Evolutionary conservation across 2,113 vertebrate genomes (phyloP), one percentile per base, ranked within the genome.

Genomic region (Catagonus wagneri): DNA sequence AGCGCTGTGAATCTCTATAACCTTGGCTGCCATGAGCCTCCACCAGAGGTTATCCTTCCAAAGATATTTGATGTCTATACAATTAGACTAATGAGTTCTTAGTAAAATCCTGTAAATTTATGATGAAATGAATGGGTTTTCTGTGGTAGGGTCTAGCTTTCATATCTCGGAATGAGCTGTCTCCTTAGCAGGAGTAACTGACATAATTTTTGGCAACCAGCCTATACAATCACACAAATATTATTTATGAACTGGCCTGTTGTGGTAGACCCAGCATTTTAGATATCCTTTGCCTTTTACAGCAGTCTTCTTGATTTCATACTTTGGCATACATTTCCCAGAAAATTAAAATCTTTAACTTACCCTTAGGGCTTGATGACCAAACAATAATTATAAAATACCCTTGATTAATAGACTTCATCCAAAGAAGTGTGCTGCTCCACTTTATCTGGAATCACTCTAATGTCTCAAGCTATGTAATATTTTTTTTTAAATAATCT

Each of bases 331-430:
- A 72, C 19, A 60, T 74, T 96, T 94, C 72, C 83, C 79, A 95
- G 87, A 94, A 96, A 96, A 95, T 93, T 93, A 87, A 83, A 95
- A 66, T 71, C 2, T 94, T 97, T 20, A 76, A 86, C 54, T 92
- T 83, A 81, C 15, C 25, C 84, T 96, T 78, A 95, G 56, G 76
- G 75, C 83, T 66, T 92, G 50, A 93, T 69, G 61, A 92, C 34
- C 63, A 97, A 92, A 95, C 19, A 74, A 93, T 86, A 92, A 88
- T 96, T 90, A 94, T 54, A 95, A 97, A 95, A 90, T 44, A 69
- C 14, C 66, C 66, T 80, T 92, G 87, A 93, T 89, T 92, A 56
- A 66, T 60, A 90, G 20, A 88, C 69, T 75, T 93, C n/a, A 68
- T 90, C 71, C 80, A 87, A 92, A 93, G 69, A 92, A 92, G 52